These are phyloP conservation scores for Leuciscus idus DNA, from an alignment of 2,113 vertebrate genomes.

Conservation along the genomic window DNA sequence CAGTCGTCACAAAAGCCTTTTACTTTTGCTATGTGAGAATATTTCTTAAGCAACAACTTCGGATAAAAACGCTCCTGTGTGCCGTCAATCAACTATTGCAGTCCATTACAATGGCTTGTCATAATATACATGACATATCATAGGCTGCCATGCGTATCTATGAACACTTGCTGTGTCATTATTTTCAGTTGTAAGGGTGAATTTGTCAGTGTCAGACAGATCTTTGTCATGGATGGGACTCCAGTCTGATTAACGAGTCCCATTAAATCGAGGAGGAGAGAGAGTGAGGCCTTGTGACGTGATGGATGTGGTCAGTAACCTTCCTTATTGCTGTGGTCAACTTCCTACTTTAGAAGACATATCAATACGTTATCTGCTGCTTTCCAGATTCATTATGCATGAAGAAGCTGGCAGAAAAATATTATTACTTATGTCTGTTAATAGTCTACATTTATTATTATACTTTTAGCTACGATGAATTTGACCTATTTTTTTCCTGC, in stretches of 20 bases:
- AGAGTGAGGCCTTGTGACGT: constrained; percentile 8
- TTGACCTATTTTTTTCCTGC: background rate
- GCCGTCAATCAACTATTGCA: background rate
- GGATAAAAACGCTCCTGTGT: background rate
- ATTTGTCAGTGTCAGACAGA: constrained; percentile 41
- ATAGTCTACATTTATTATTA: constrained; percentile 1
- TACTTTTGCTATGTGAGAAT: background rate
- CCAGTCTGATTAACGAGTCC: constrained; percentile 42
- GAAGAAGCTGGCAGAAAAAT: background rate
- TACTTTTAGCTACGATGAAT: constrained; percentile 5
- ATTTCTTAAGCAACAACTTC: background rate
- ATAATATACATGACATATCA: background rate
- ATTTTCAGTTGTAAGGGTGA: constrained; percentile 11
- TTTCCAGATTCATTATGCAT: constrained; percentile 28
- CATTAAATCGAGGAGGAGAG: constrained; percentile 9
- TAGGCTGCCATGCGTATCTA: background rate
- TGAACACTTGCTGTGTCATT: constrained; percentile 30
- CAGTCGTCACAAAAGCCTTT: background rate
- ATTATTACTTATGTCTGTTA: constrained; percentile 20
- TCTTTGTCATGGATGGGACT: constrained; percentile 23
- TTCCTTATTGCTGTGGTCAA: constrained; percentile 40
- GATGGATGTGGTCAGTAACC: constrained; percentile 51
- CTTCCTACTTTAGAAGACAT: constrained; percentile 38
- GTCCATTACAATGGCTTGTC: background rate
- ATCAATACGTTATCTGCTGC: constrained; percentile 25